Base-by-base conservation (phyloP, 2,113 vertebrate genomes). In the Chauna torquata region DNA sequence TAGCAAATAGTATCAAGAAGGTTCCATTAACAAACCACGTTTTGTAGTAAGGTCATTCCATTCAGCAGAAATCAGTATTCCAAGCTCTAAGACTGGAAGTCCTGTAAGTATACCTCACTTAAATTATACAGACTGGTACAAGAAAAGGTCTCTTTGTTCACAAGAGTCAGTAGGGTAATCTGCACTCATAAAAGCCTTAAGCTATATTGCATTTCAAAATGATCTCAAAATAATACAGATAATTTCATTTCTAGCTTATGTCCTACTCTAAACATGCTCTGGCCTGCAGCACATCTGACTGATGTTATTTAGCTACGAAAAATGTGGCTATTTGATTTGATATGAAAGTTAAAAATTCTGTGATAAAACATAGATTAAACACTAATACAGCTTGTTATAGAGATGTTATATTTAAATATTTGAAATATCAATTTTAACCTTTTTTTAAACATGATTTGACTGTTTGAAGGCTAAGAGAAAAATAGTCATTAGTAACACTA, bases 351-450 rank as follows among this genome's bases (percentile, higher is more conserved):
- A 42, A 20, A 65, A 65, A 65, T 65, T 42, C 62, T 42, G 27
- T 20, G 62, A 65, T 20, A 65, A 42, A 65, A 42, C 62, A 61
- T 7, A 65, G 9, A 38, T 65, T 20, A 30, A 66, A 28, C 16
- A 28, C 16, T n/a, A 34, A 87, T 11, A 13, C 14, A 74, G 23
- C 4, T 9, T 66, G 23, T 44, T 55, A 36, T 0, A 0, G 12
- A 68, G 32, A 82, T 28, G 3, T 1, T 61, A 15, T 19, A 44
- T 57, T 68, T 36, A 70, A 68, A 6, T 12, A n/a, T 32, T 27
- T 54, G 36, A 75, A 76, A 85, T 76, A 20, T 8, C 17, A 62
- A 7, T 75, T 92, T 74, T 85, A 90, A 88, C 18, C 11, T 9
- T 57, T 90, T 22, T 32, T 34, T 65, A 44, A 18, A 3, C 6